Percentiles rank a stretch among this genome's conserved stretches.
Conservation (phyloP, 1,140 invertebrate genomes). For the Leucophenga varia region DNA sequence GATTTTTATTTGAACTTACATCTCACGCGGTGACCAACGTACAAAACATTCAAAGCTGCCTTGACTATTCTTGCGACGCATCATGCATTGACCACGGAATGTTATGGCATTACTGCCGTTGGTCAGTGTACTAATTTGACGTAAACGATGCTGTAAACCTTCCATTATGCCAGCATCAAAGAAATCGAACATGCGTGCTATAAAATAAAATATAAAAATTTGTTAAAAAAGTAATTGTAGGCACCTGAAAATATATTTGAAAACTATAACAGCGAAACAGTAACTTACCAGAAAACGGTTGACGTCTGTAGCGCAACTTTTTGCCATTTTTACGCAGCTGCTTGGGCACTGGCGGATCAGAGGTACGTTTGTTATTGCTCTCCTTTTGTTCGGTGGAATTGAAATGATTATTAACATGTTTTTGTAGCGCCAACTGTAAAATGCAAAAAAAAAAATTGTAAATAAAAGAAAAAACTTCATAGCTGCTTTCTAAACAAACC, state of each 20-base stretch:
- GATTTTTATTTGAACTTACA: constrained; percentile 29
- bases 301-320: constrained; percentile 77
- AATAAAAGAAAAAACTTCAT: neutral
- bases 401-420: constrained; percentile 94
- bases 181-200: constrained; percentile 82
- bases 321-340: constrained; percentile 82
- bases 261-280: neutral
- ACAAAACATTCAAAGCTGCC: constrained; percentile 46
- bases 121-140: constrained; percentile 62
- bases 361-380: constrained; percentile 64
- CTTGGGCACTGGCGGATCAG: constrained; percentile 67
- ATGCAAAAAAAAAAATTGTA: constrained; percentile 3
- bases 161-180: constrained; percentile 88
- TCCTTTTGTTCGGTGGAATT: constrained; percentile 65
- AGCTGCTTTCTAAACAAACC: constrained; percentile 59
- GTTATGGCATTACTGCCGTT: constrained; percentile 46
- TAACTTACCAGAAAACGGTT: constrained; percentile 75
- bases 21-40: constrained; percentile 50
- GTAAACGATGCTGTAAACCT: constrained; percentile 73
- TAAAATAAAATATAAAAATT: constrained; percentile 21
- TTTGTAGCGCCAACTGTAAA: constrained; percentile 77
- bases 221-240: neutral
- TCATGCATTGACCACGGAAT: constrained; percentile 45
- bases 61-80: constrained; percentile 35
- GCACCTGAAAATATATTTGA: neutral